These are phyloP conservation scores for Melanotaenia maccullochi DNA, from an alignment of 2,797 vertebrate genomes.

Conservation along the genomic window DNA sequence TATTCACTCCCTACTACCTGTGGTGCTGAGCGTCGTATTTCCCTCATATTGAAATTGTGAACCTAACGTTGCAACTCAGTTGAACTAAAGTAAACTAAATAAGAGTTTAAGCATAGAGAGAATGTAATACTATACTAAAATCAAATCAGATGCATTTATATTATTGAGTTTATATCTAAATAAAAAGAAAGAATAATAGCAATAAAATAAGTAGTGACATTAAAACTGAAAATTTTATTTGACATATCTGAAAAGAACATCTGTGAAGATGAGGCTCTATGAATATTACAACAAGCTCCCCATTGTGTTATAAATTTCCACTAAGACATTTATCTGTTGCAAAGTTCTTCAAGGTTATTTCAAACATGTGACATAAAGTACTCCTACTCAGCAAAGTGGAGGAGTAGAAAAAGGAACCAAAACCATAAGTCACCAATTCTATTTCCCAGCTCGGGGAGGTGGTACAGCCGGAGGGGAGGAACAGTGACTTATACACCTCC, in stretches of 20 bases:
- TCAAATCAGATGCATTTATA: neutral
- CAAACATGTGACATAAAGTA: constrained; percentile 56
- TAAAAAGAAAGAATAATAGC: neutral
- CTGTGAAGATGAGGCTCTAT: constrained; percentile 17
- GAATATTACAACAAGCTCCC: constrained; percentile 43
- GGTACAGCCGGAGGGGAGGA: constrained; percentile 80
- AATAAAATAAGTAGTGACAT: constrained; percentile 4
- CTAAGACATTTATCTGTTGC: constrained; percentile 58
- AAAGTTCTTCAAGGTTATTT: constrained; percentile 78
- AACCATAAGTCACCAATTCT: constrained; percentile 79
- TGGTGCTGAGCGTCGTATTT: neutral
- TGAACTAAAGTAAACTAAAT: too few relatives aligned
- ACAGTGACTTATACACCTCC: constrained; percentile 82
- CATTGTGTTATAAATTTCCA: constrained; percentile 49
- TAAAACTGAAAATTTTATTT: constrained; percentile 9
- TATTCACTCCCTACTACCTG: neutral
- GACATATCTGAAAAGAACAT: neutral
- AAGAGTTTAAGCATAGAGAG: too few relatives aligned
- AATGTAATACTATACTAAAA: too few relatives aligned
- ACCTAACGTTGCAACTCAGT: too few relatives aligned
- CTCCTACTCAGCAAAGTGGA: constrained; percentile 60
- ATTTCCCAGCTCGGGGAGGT: constrained; percentile 80
- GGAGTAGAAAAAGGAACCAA: constrained; percentile 68
- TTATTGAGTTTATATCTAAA: neutral
- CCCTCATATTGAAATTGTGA: neutral